Evolutionary conservation across 1,140 invertebrate species (phyloP), one percentile per base, ranked within the genome.

Genomic region (Calosoma granatense): DNA sequence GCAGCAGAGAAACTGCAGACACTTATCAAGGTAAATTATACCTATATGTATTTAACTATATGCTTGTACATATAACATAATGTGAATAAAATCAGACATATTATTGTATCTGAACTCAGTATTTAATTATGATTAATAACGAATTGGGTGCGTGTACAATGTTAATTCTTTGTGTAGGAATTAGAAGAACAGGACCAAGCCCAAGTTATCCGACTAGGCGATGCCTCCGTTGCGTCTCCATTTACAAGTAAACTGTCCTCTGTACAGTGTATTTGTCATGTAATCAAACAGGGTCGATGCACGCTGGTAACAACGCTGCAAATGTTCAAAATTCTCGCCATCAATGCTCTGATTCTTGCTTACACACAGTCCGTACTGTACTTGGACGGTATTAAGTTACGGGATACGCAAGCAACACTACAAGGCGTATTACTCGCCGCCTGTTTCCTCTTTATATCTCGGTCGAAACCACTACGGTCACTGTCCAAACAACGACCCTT

Each of bases 241-340:
- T 99, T 99, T 70, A 99, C 97, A 1, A 98, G 95, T 61, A 95
- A 96, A 76, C 81, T 94, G 54, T 97, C 95, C 1, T 98, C 95
- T 22, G 96, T 98, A 69, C 83, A 91, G 69, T 97, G 95, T 74
- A 94, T 99, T 67, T 98, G 94, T 67, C 93, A 98, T 72, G 92
- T 99, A 20, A 98, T 99, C 61, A 98, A 99, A 69, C 97, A 99
- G 79, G 97, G 97, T 2, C 82, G 97, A 26, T 99, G 97, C 72
- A 99, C 97, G 0, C 75, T 99, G 36, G 97, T 99, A 0, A 99
- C 96, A 1, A 99, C 97, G 0, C 76, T 99, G 39, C 97, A 99
- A 75, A 99, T 99, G 97, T 99, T 99, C 73, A 99, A 99, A 80
- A 99, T 99, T 63, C 76, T 99, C 30, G 97, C 97, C 0, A 72